Conservation (phyloP, 2,888 invertebrate genomes). For the Agrochola macilenta region DNA sequence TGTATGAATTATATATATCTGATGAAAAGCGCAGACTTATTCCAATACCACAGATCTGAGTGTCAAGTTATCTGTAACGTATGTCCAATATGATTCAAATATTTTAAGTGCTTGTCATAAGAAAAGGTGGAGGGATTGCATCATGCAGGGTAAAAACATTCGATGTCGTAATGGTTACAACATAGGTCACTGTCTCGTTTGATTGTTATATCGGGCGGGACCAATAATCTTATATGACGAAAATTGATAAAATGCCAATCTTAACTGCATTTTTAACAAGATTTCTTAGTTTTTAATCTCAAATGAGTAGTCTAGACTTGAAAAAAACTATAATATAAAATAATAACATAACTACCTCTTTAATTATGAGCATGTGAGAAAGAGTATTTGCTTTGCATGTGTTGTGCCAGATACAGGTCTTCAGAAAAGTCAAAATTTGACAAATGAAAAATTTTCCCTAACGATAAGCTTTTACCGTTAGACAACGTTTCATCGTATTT, state of each 20-base stretch:
- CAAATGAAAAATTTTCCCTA: background rate
- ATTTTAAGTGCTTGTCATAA: background rate
- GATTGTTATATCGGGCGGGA: constrained; percentile 38
- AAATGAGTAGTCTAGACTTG: background rate
- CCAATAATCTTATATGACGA: constrained; percentile 12
- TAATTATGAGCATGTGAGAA: background rate
- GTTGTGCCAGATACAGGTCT: background rate
- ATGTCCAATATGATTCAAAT: background rate
- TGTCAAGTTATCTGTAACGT: background rate
- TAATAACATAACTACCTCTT: background rate
- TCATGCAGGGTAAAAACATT: background rate
- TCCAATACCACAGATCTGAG: background rate
- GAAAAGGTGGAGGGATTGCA: background rate
- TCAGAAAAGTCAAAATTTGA: background rate
- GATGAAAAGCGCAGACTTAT: background rate
- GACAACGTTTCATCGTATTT: background rate
- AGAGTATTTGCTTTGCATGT: background rate
- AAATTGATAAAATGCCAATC: constrained; percentile 25
- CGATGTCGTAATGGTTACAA: background rate
- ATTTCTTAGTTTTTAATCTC: constrained; percentile 16
- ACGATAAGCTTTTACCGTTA: too few species aligned
- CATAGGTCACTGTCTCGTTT: constrained; percentile 44
- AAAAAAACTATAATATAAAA: background rate
- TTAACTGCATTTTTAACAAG: background rate
- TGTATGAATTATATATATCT: background rate